Base-by-base conservation (phyloP, 2,797 vertebrate genomes). In the Catamblyrhynchus diadema region DNA sequence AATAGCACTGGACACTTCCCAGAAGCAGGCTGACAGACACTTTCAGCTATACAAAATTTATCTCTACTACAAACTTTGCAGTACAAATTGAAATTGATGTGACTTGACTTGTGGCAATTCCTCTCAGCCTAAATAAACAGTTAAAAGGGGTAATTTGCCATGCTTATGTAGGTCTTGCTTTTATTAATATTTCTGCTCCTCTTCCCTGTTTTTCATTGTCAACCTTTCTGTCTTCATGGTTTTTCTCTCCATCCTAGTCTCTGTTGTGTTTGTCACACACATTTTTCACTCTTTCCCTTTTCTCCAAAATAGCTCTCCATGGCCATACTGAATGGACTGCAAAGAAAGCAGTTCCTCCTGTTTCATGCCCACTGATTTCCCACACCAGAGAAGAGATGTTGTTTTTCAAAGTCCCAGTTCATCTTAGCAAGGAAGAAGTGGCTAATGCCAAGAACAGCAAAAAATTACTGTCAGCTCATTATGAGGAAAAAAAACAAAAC, bases 331-430 rank as follows among this genome's bases (percentile, higher is more conserved):
- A 88, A 85, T 27, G 62, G 47, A 70, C 56, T 42, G 22, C 80
- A 93, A 65, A 81, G 54, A 79, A 81, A 81, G 42, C 30, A 28
- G 28, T 54, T 93, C 53, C 56, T 81, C 60, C 61, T 45, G 22
- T 33, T 77, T 35, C 14, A 4, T 60, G 60, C 24, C 48, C 32
- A 22, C 44, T 72, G 17, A 78, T 88, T 70, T 86, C 61, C 53
- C 56, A 53, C 20, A 42, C 18, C 41, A 28, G 35, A 82, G 18
- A 74, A 60, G 60, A 57, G 35, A 77, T 28, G 24, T 20, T 57
- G 7, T 32, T 86, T 96, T 89, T 75, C 30, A 27, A 73, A 95
- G 56, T 33, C 61, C 12, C 47, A 44, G 3, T 74, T 88, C 90
- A 80, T 41, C 81, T 72, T 71, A 81, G 73, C 42, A 61, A 84